Base-by-base conservation (phyloP, 2,888 invertebrate species). In the Mycalesis mineus region DNA sequence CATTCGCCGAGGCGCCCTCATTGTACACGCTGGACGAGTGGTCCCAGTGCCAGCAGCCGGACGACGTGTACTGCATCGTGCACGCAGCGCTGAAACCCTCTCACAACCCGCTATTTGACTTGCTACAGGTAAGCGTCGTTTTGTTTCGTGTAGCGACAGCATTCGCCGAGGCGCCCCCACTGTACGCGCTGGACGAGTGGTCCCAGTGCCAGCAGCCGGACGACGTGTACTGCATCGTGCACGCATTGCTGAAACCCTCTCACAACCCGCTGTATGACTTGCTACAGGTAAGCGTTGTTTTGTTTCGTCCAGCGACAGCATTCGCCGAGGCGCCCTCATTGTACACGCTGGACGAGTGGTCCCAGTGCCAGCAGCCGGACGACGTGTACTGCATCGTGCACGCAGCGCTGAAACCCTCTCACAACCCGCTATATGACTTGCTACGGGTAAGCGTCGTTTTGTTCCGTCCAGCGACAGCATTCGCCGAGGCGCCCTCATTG, bases 311-410 rank as follows among this genome's bases (percentile, higher is more conserved):
- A 85, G 85, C 78, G 15, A 80, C 80, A 0, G 64, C 71, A 0
- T 69, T 78, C 45, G 70, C 72, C 0, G 64, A 75, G 0, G 62
- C 82, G 0, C 88, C 88, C 0, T 80, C 85, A 0, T 67, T 88
- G 33, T 87, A 80, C 60, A 74, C 68, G 1, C 63, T 88, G 68
- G 84, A 85, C 59, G 78, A 80, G 31, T 88, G 87, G 88, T 56
- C 71, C 0, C 71, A 72, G 33, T 88, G 88, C 67, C 82, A 74
- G 65, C 68, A 68, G 0, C 71, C 77, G 0, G 81, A 73, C 0
- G 85, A 85, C 29, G 77, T 80, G 1, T 88, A 87, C 74, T 88
- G 88, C 72, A 75, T 83, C 48, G 81, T 88, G 59, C 83, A 86
- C 31, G 87, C 87, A 0, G 74, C 53, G 0, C 69, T 88, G 8